phyloP scores from a whole-genome alignment of 2,888 invertebrate genomes.

The Nyleta sp. region DNA sequence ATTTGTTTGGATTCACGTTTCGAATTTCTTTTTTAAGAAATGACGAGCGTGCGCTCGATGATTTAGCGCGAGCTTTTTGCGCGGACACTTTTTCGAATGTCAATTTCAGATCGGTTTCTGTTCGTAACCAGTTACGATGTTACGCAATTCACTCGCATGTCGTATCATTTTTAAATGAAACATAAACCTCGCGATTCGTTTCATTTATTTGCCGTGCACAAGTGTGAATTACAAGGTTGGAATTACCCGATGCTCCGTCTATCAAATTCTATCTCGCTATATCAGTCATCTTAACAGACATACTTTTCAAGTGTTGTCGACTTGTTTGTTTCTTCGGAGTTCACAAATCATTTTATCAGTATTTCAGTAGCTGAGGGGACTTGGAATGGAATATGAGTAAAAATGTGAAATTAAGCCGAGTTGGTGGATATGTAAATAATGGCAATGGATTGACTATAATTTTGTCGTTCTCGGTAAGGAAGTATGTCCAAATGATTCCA shows the following conservation, averaged over 20 bases:
- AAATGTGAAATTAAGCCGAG: no score
- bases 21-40: constrained; percentile 3
- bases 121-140: not conserved
- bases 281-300: not conserved
- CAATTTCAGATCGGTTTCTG: not conserved
- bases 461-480: no score
- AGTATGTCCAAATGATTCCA: no score
- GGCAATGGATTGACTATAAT: no score
- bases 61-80: not conserved
- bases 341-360: no score
- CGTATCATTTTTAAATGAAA: constrained; percentile 27
- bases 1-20: constrained; percentile 9
- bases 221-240: constrained; percentile 51
- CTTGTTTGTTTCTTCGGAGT: no score
- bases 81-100: not conserved
- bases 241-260: constrained; percentile 28
- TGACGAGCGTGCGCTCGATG: not conserved
- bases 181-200: constrained; percentile 31
- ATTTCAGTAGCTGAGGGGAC: no score
- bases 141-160: constrained; percentile 22
- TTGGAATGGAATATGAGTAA: no score
- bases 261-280: constrained; percentile 20
- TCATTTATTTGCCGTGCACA: constrained; percentile 33
- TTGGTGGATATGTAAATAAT: no score
- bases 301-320: no score